phyloP scores from a whole-genome alignment of 2,888 invertebrate genomes.

The Drosophila vallismaia region DNA sequence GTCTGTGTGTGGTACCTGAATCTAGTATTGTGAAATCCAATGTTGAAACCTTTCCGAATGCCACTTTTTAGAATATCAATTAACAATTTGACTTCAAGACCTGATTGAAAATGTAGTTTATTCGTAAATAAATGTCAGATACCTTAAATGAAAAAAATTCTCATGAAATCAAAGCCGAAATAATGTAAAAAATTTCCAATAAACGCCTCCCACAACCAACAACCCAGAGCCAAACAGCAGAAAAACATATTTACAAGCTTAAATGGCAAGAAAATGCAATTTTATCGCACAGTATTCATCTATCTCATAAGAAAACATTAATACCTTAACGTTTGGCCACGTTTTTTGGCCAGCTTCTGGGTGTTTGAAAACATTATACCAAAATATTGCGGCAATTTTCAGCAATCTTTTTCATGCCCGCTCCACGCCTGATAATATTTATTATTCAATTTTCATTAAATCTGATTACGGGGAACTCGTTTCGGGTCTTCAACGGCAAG shows the following conservation, averaged over 20 bases:
- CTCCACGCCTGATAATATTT: slow-evolving; percentile 68
- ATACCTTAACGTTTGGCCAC: slow-evolving; percentile 8
- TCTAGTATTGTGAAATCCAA: slow-evolving; percentile 7
- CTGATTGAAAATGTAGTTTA: not conserved
- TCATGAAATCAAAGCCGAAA: not conserved
- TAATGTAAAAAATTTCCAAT: slow-evolving; percentile 1
- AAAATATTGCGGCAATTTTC: slow-evolving; percentile 57
- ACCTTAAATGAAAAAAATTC: slow-evolving; percentile 1
- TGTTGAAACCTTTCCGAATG: not conserved
- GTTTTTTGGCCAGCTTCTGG: slow-evolving; percentile 48
- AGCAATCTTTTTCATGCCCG: slow-evolving; percentile 47
- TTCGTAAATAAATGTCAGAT: not conserved
- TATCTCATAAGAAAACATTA: slow-evolving; percentile 9
- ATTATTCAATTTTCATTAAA: slow-evolving; percentile 78
- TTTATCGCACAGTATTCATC: slow-evolving; percentile 5
- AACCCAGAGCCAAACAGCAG: not conserved
- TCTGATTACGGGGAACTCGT: slow-evolving; percentile 69
- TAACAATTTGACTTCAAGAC: not conserved
- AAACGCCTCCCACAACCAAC: slow-evolving; percentile 1
- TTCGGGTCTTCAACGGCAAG: slow-evolving; percentile 34
- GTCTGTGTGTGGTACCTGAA: slow-evolving; percentile 19
- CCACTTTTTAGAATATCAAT: not conserved
- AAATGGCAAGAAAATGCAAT: slow-evolving; percentile 15
- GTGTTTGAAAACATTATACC: slow-evolving; percentile 49
- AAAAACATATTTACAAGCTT: not conserved